These are phyloP conservation scores for Drosophila hydei DNA, from an alignment of 1,140 invertebrate genomes.

Conservation along the genomic window DNA sequence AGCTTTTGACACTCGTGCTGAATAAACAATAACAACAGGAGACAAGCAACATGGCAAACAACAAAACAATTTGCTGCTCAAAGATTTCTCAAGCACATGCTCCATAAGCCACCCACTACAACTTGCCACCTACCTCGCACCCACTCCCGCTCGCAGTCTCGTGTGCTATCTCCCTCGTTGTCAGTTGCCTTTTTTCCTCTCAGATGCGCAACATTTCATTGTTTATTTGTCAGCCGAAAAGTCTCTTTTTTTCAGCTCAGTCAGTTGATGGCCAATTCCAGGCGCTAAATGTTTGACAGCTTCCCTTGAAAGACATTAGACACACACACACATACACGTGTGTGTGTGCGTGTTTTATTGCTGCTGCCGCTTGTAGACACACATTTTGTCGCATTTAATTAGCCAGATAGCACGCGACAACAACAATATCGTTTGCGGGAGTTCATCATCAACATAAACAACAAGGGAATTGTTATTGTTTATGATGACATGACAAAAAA, in stretches of 20 bases:
- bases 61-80: constrained; percentile 37
- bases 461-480: constrained; percentile 41
- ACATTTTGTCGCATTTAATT: constrained; percentile 55
- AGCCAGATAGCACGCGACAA: constrained; percentile 46
- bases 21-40: constrained; percentile 46
- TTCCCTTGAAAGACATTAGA: constrained; percentile 1
- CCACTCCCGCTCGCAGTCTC: background rate
- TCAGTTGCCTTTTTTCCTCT: background rate
- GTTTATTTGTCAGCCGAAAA: constrained; percentile 36
- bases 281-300: constrained; percentile 54
- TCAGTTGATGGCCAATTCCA: constrained; percentile 34
- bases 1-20: constrained; percentile 48
- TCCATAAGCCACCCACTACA: background rate
- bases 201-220: constrained; percentile 18
- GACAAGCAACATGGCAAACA: constrained; percentile 32
- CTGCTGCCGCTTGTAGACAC: constrained; percentile 13
- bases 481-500: constrained; percentile 31
- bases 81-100: constrained; percentile 23
- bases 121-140: background rate
- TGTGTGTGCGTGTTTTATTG: constrained; percentile 19
- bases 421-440: constrained; percentile 5
- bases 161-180: background rate
- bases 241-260: constrained; percentile 4
- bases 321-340: background rate
- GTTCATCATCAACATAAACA: constrained; percentile 32